Base-by-base conservation (phyloP, 2,888 invertebrate genomes). In the Polyommatus icarus region DNA sequence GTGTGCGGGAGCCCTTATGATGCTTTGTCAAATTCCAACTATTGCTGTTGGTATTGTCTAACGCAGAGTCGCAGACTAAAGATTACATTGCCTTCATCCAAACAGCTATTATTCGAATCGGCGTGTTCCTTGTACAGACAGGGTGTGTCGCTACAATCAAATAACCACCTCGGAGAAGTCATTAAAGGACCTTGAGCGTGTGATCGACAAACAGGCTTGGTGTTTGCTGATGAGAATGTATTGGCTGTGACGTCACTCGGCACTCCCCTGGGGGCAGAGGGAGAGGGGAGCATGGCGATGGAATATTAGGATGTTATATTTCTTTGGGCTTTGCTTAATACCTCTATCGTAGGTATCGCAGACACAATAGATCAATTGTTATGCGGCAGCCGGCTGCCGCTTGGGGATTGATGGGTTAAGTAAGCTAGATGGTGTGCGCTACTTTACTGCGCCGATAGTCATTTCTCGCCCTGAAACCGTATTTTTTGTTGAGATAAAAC, bases 171-270 rank as follows among this genome's bases (percentile, higher is more conserved):
- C 67, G 12, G 67, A 67, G 67, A 67, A 67, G 29, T 67, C 67
- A 67, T 67, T 67, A 67, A 67, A 32, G 67, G 67, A 67, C 67
- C 67, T 67, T 67, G 67, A 67, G 29, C 67, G 29, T 59, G 59
- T 61, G 61, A 67, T 67, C 67, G 12, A 12, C 61, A 67, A 67
- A 67, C 29, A 67, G 29, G 5, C 67, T 67, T 61, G 20, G 15
- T 67, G 67, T 67, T 67, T 61, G 61, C 12, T 15, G 67, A 67
- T 67, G 67, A 29, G 67, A 67, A 29, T 32, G 67, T 67, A 67
- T 67, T 67, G 67, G 67, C 67, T 67, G 67, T 29, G 67, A 67
- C 67, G 67, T 67, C 29, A 67, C 24, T 24, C 46, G 24, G 24
- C n/a, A 18, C 67, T 67, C 67, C 67, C 67, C 67, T 32, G 29